Evolutionary conservation across 2,888 invertebrate genomes (phyloP).

Genomic region (Antheraea assamensis): DNA sequence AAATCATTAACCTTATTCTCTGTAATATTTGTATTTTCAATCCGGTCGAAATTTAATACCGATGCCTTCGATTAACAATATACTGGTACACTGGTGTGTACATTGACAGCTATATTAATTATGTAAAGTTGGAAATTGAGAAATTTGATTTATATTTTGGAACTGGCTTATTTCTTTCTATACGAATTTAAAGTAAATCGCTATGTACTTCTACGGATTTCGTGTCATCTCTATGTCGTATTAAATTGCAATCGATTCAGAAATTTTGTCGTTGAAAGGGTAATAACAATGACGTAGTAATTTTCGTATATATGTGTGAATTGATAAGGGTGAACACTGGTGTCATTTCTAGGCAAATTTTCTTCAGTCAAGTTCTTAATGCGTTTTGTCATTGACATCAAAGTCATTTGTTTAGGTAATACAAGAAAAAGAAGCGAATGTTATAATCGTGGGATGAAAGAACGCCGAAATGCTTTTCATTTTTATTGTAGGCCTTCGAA

Average conservation of each 20-base stretch:
- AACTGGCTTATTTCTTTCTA: not conserved
- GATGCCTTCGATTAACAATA: not conserved
- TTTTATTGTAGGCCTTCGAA: not conserved
- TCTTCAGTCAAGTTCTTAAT: too few relatives aligned
- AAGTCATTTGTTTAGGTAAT: not conserved
- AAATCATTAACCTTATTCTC: slow-evolving; percentile 12
- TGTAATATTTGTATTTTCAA: not conserved
- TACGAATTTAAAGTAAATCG: too few relatives aligned
- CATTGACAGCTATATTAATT: not conserved
- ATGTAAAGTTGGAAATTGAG: not conserved
- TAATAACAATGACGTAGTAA: too few relatives aligned
- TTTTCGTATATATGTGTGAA: too few relatives aligned
- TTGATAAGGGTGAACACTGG: not conserved
- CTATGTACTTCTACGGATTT: too few relatives aligned
- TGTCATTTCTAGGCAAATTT: not conserved
- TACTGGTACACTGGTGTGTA: not conserved
- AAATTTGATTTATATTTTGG: not conserved
- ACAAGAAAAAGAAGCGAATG: not conserved
- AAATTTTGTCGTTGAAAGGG: too few relatives aligned
- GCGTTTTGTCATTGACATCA: too few relatives aligned
- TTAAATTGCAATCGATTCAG: too few relatives aligned
- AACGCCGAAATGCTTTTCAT: not conserved
- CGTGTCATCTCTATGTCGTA: too few relatives aligned
- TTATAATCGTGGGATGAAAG: not conserved
- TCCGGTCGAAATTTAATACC: not conserved